A percentile compares a stretch with the other conserved stretches of the same genome.
Evolutionary conservation across 2,888 invertebrate species (phyloP).

Genomic region (Oligia strigilis): DNA sequence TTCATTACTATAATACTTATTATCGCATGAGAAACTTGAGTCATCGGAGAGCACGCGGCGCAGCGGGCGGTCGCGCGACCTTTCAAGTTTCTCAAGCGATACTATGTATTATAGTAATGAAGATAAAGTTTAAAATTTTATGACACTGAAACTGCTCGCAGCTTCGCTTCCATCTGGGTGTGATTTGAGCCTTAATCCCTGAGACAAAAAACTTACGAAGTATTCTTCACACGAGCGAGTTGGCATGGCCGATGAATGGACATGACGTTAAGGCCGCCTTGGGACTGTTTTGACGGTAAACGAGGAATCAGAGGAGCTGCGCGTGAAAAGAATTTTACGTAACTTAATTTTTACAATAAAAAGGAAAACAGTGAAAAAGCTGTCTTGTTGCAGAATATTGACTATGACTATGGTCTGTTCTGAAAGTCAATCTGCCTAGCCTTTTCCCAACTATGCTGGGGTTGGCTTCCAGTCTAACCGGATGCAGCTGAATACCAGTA

Average conservation of each 20-base stretch:
- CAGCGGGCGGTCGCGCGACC: too few species aligned
- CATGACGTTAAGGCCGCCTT: conserved; percentile 12
- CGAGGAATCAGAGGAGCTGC: conserved; percentile 7
- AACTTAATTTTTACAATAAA: conserved; percentile 4
- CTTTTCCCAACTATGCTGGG: too few species aligned
- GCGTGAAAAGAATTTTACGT: conserved; percentile 1
- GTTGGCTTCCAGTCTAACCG: too few species aligned
- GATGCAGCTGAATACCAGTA: too few species aligned
- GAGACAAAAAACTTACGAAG: conserved; percentile 25
- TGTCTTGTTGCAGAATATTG: conserved; percentile 12
- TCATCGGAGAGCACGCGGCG: too few species aligned
- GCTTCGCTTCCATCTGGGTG: too few species aligned
- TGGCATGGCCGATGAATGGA: conserved; percentile 37
- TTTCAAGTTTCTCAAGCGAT: too few species aligned
- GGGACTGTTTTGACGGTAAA: conserved; percentile 47
- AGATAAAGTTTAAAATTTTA: too few species aligned
- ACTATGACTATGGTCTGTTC: neutral
- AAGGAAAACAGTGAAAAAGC: neutral
- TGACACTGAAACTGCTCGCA: too few species aligned
- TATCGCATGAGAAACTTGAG: too few species aligned
- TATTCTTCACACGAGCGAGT: conserved; percentile 53
- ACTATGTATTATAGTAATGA: too few species aligned
- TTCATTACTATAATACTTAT: too few species aligned
- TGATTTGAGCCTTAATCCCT: conserved; percentile 23
- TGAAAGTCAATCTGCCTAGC: neutral